Conservation (phyloP, 2,797 vertebrate genomes). For the Ctenosaura bakeri region DNA sequence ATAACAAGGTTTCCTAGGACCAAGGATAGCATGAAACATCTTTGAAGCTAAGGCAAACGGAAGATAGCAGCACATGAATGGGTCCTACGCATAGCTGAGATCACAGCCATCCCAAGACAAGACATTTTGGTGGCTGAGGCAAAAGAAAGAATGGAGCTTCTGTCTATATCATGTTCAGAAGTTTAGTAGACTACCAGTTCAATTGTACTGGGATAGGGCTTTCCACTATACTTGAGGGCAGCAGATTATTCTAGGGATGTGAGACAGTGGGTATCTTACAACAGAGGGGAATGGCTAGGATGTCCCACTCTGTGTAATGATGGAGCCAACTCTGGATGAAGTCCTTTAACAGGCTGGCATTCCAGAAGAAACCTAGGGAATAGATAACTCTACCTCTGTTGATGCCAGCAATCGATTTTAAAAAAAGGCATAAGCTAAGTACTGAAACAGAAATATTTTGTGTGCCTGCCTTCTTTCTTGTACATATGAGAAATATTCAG, state of each 20-base stretch:
- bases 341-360: neutral
- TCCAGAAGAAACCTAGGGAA: neutral
- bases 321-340: neutral
- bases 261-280: neutral
- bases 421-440: neutral
- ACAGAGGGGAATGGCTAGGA: neutral
- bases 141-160: too few relatives aligned
- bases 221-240: neutral
- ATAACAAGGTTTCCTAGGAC: neutral
- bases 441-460: slow-evolving; percentile 11
- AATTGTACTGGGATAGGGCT: too few relatives aligned
- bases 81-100: neutral
- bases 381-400: neutral
- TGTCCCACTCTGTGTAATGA: neutral
- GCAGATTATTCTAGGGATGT: neutral
- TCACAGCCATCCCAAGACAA: too few relatives aligned
- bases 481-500: neutral
- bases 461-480: neutral
- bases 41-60: neutral
- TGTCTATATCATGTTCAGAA: too few relatives aligned
- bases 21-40: too few relatives aligned
- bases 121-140: too few relatives aligned
- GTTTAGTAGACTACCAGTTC: too few relatives aligned
- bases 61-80: neutral
- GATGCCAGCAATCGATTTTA: neutral